Evolutionary conservation across 2,888 invertebrate genomes (phyloP).

Genomic region (Buathra laborator): DNA sequence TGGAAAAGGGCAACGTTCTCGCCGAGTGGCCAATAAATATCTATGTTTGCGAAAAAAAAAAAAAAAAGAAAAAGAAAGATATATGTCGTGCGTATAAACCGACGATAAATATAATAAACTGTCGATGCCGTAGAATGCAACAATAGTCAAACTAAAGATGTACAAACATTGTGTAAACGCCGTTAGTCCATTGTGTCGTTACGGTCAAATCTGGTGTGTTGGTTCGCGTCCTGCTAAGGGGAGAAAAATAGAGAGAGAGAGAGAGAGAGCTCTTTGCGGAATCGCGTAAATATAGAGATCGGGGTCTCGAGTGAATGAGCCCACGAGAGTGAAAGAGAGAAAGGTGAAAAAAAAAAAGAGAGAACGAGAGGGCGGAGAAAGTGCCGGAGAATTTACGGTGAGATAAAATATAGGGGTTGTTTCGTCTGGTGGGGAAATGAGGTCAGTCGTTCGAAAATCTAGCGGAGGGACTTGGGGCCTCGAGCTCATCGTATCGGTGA

Average conservation of each 20-base stretch:
- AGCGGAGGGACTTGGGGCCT: slow-evolving; percentile 64
- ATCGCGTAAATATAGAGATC: slow-evolving; percentile 76
- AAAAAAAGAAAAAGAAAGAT: slow-evolving; percentile 30
- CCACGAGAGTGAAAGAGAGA: background rate
- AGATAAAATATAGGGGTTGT: slow-evolving; percentile 48
- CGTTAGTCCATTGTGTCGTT: slow-evolving; percentile 61
- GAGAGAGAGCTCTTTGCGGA: slow-evolving; percentile 66
- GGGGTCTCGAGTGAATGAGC: slow-evolving; percentile 31
- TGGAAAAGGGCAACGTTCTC: slow-evolving; percentile 50
- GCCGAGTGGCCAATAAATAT: slow-evolving; percentile 61
- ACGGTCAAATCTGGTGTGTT: slow-evolving; percentile 15
- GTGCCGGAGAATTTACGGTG: slow-evolving; percentile 59
- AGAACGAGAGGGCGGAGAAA: slow-evolving; percentile 37
- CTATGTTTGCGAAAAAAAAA: slow-evolving; percentile 13
- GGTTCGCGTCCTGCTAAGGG: background rate
- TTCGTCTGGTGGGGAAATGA: slow-evolving; percentile 71
- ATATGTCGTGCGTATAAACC: slow-evolving; percentile 32
- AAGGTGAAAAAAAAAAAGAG: slow-evolving; percentile 14
- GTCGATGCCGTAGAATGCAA: slow-evolving; percentile 13
- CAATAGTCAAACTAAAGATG: slow-evolving; percentile 59
- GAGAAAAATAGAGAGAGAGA: background rate
- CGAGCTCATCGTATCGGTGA: slow-evolving; percentile 34
- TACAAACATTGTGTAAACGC: slow-evolving; percentile 66
- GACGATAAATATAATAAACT: slow-evolving; percentile 35
- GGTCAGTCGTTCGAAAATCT: slow-evolving; percentile 79